Evolutionary conservation across 2,888 invertebrate species (phyloP), one percentile per base, ranked within the genome.

Genomic region (Dascillus cervinus): DNA sequence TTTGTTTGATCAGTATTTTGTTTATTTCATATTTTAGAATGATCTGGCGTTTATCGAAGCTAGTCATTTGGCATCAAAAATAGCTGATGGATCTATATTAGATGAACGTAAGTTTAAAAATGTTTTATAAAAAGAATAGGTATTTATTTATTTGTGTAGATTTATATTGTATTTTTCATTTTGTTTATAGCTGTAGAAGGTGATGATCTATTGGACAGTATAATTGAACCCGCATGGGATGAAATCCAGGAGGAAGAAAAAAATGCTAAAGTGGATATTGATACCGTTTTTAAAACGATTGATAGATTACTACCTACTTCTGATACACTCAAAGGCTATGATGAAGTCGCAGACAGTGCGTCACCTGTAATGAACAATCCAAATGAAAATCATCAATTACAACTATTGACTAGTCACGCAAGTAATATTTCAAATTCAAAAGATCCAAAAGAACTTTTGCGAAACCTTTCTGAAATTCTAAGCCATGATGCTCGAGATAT

Each of bases 391-490:
- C 34, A 26, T 26, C 32, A 6, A 34, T 32, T 17, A 33, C 39
- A 10, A 31, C 32, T 13, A 29, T 26, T 19, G 22, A 15, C 3
- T 26, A n/a, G n/a, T n/a, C n/a, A n/a, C n/a, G 22, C 28, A 13
- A 39, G 24, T 17, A 26, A 30, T 14, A 39, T 29, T 20, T 27
- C 25, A 4, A 37, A 32, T 22, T 43, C 35, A 3, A 26, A 24
- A 21, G 44, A 48, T 15, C 39, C 43, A 3, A 44, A 41, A 19
- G 41, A 43, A 11, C 32, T 48, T 4, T 25, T 48, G 9, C 37
- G 37, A 11, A 40, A 40, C 29, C 36, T 48, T 4, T 48, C 46
- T 4, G 35, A 28, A 13, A 43, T 48, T 25, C 30, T 48, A 12
- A 40, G 29, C 17, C 40, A 29, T 21, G 46, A 43, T 10, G 17